Evolutionary conservation across 2,797 vertebrate genomes (phyloP).

Genomic region (Lacerta agilis): DNA sequence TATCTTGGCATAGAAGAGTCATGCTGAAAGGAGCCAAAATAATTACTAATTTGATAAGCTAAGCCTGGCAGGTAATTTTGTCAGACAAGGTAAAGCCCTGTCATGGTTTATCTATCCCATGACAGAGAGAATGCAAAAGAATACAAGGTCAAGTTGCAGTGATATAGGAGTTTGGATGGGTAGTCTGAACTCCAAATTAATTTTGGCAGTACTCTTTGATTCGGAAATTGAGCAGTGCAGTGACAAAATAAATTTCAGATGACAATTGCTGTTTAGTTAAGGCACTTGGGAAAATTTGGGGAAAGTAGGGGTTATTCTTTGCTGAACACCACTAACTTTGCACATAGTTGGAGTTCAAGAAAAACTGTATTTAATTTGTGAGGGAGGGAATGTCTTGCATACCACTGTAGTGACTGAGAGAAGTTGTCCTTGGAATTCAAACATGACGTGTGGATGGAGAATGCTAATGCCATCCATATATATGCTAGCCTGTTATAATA

Average conservation of each 20-base stretch:
- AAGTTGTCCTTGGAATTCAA: neutral
- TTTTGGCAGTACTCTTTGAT: neutral
- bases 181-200: neutral
- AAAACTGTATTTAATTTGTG: neutral
- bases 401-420: neutral
- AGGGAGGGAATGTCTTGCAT: neutral
- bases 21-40: conserved; percentile 57
- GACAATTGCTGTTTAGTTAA: neutral
- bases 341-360: neutral
- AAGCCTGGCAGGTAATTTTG: neutral
- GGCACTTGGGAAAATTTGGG: neutral
- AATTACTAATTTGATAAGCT: conserved; percentile 59
- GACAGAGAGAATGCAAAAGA: conserved; percentile 33
- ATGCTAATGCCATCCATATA: neutral
- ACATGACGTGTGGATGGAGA: no score
- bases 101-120: neutral
- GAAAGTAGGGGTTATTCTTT: neutral
- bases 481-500: neutral
- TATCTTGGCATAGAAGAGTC: conserved; percentile 54
- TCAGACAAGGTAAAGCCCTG: neutral
- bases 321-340: neutral
- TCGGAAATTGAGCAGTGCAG: neutral
- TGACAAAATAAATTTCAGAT: neutral
- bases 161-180: conserved; percentile 38
- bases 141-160: conserved; percentile 48